A percentile compares a stretch with the other conserved stretches of the same genome.
These are phyloP conservation scores for Polydrusus pterygomalis DNA, from an alignment of 2,888 invertebrate species.

Conservation along the genomic window DNA sequence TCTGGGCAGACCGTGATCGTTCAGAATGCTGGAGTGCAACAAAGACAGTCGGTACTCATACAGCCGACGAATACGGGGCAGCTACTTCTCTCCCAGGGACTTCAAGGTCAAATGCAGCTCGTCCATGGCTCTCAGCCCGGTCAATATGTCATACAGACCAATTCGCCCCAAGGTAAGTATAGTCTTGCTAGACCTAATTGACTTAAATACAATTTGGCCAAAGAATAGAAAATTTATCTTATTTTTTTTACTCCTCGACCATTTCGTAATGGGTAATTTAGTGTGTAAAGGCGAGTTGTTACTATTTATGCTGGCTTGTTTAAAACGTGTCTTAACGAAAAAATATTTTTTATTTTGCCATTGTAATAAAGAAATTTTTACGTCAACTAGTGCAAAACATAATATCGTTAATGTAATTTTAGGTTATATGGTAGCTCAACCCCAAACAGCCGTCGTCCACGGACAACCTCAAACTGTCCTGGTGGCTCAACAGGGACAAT, in stretches of 20 bases:
- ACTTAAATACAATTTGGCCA: no score
- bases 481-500: slow-evolving; percentile 80
- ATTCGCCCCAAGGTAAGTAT: slow-evolving; percentile 74
- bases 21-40: slow-evolving; percentile 67
- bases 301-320: no score
- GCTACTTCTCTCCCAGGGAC: slow-evolving; percentile 68
- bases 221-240: no score
- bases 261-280: no score
- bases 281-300: no score
- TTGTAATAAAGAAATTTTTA: no score
- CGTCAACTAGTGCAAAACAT: no score
- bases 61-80: slow-evolving; percentile 68
- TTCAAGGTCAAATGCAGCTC: slow-evolving; percentile 72
- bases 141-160: slow-evolving; percentile 74
- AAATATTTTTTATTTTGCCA: no score
- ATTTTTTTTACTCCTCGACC: no score
- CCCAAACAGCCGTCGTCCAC: slow-evolving; percentile 77
- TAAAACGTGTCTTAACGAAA: no score
- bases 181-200: no score
- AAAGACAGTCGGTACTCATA: slow-evolving; percentile 66
- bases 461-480: slow-evolving; percentile 79
- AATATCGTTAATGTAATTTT: not conserved
- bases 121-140: slow-evolving; percentile 70
- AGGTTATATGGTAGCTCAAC: slow-evolving; percentile 79
- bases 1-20: slow-evolving; percentile 70